Base-by-base conservation (phyloP, 2,888 invertebrate genomes). In the Macropis europaea region DNA sequence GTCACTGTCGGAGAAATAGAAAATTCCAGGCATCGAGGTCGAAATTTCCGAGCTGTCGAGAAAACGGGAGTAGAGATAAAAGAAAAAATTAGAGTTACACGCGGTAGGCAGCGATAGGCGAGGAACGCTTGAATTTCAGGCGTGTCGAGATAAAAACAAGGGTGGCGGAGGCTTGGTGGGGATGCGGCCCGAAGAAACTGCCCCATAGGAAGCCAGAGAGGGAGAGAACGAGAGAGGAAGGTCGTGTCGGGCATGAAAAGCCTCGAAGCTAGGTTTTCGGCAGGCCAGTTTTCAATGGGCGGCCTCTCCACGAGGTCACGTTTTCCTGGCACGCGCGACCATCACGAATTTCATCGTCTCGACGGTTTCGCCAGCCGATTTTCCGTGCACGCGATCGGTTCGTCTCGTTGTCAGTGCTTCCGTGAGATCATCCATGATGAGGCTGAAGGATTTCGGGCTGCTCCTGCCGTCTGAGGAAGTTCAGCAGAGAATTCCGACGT, bases 71-170 rank as follows among this genome's bases (percentile, higher is more conserved):
- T n/a, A n/a, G n/a, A n/a, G n/a, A n/a, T n/a, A n/a, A n/a, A n/a
- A n/a, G n/a, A n/a, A n/a, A n/a, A n/a, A n/a, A n/a, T n/a, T n/a
- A n/a, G n/a, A n/a, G n/a, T n/a, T n/a, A 28, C 26, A 2, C 30
- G 22, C 15, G 40, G 24, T 32, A 42, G 28, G 40, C 28, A 40
- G n/a, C 1, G 30, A 6, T 26, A 15, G 7, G 2, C 3, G 17
- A 7, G 5, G 24, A 32, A 38, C 17, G 28, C 24, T 42, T 28
- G 77, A 79, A 74, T 77, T 79, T 79, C 74, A 73, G 75, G 77
- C 77, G 77, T 74, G 81, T 68, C 77, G 57, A 59, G 73, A 57
- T 78, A 70, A 74, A 74, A 70, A 72, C 69, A 71, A 73, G 75
- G 72, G 61, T 67, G 22, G 38, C 4, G 6, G 6, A 7, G 9